Percentiles rank a stretch among this genome's conserved stretches.
Conservation (phyloP, 2,797 vertebrate species). For the Onychomys leucogaster region DNA sequence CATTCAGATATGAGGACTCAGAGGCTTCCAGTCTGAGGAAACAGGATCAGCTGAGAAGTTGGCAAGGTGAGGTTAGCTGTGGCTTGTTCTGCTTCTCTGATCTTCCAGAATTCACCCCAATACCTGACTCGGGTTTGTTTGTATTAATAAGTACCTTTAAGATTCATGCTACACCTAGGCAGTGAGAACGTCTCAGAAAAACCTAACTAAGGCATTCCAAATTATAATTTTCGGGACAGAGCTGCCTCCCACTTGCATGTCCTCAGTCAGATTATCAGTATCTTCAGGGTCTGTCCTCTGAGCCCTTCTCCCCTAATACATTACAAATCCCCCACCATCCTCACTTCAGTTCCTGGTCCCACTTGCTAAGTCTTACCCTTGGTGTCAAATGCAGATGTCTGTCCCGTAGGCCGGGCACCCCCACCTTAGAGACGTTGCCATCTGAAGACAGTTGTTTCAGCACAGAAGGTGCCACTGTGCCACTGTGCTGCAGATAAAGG, state of each 20-base stretch:
- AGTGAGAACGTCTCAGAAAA: neutral
- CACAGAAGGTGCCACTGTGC: neutral
- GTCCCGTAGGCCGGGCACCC: too few species aligned
- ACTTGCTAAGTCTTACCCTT: neutral
- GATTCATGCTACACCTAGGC: too few species aligned
- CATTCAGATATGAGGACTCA: too few species aligned
- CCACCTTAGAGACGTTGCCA: neutral
- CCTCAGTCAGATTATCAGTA: neutral
- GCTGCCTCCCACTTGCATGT: neutral
- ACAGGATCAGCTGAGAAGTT: too few species aligned
- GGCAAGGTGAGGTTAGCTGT: too few species aligned
- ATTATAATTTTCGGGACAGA: neutral
- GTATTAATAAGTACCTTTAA: too few species aligned
- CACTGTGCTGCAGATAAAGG: neutral
- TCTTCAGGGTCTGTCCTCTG: neutral
- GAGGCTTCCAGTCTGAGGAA: too few species aligned
- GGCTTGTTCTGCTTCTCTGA: too few species aligned
- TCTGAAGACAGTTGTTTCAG: neutral
- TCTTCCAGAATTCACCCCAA: too few species aligned
- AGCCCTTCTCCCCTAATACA: too few species aligned
- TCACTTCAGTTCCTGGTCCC: neutral
- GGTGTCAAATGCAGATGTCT: neutral
- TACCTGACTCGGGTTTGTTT: too few species aligned
- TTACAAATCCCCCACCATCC: neutral
- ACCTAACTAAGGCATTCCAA: neutral